phyloP scores from a whole-genome alignment of 2,113 vertebrate genomes.

The Heliornis fulica region DNA sequence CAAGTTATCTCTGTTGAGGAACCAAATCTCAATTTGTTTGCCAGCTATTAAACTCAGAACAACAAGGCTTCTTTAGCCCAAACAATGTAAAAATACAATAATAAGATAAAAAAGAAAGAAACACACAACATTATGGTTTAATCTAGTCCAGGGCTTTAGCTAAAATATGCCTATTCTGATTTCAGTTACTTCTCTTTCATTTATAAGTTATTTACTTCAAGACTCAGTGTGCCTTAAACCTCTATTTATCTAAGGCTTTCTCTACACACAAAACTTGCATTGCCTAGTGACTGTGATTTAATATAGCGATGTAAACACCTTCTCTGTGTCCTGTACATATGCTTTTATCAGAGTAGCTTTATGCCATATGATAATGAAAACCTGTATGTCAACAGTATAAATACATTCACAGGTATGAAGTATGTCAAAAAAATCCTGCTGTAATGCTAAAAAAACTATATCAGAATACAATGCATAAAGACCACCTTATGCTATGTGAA shows the following conservation, averaged over 20 bases:
- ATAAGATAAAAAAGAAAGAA: not conserved
- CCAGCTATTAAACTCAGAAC: not conserved
- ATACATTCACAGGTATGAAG: not conserved
- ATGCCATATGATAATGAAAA: not conserved
- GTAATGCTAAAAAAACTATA: not conserved
- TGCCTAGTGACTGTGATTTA: not conserved
- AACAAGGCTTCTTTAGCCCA: not conserved
- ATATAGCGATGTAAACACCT: not conserved
- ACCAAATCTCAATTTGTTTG: not conserved
- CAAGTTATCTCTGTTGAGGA: not conserved
- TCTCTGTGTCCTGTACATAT: not conserved
- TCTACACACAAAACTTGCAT: not conserved
- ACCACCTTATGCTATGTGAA: not conserved
- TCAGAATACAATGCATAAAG: not conserved
- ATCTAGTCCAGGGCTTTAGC: not conserved
- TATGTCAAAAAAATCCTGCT: not conserved
- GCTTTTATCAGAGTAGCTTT: not conserved
- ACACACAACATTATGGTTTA: not conserved
- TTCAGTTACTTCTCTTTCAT: not conserved
- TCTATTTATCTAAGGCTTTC: not conserved
- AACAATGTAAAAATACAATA: not conserved
- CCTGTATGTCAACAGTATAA: not conserved
- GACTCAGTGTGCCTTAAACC: not conserved
- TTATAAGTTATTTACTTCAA: not conserved
- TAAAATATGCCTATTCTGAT: not conserved